These are phyloP conservation scores for Heliconius congener DNA, from an alignment of 1,140 invertebrate species.

Conservation along the genomic window DNA sequence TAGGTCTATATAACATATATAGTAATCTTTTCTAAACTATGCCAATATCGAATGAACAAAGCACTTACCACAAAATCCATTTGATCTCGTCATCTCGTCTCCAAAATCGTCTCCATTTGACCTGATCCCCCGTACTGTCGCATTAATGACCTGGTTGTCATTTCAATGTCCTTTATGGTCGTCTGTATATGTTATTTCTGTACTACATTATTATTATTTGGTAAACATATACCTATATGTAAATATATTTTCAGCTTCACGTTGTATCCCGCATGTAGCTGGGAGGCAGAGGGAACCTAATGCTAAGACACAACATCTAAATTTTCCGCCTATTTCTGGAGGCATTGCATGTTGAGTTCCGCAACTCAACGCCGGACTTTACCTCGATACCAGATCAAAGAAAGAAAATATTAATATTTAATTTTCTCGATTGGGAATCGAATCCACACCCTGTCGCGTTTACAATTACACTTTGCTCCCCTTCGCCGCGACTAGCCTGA, in stretches of 20 bases:
- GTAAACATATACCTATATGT: background rate
- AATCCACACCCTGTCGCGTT: too few species aligned
- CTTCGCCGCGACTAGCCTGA: background rate
- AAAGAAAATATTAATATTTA: too few species aligned
- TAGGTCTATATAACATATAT: background rate
- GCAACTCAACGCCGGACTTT: too few species aligned
- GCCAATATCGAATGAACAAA: conserved; percentile 6
- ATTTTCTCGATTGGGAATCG: too few species aligned
- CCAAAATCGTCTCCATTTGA: conserved; percentile 21
- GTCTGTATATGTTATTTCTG: background rate
- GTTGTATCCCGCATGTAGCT: too few species aligned
- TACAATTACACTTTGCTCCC: too few species aligned
- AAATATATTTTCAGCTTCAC: too few species aligned
- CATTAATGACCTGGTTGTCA: background rate
- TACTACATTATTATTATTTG: background rate
- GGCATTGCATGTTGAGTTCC: too few species aligned
- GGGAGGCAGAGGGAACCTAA: too few species aligned
- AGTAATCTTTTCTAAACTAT: background rate
- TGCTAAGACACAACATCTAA: too few species aligned
- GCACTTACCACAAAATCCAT: conserved; percentile 17
- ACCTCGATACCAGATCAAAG: too few species aligned
- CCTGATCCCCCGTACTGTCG: background rate
- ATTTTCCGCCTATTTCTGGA: too few species aligned
- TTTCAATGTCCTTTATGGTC: background rate
- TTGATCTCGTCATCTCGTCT: background rate